Evolutionary conservation across 2,888 invertebrate species (phyloP).

Genomic region (Leptura quadrifasciata): DNA sequence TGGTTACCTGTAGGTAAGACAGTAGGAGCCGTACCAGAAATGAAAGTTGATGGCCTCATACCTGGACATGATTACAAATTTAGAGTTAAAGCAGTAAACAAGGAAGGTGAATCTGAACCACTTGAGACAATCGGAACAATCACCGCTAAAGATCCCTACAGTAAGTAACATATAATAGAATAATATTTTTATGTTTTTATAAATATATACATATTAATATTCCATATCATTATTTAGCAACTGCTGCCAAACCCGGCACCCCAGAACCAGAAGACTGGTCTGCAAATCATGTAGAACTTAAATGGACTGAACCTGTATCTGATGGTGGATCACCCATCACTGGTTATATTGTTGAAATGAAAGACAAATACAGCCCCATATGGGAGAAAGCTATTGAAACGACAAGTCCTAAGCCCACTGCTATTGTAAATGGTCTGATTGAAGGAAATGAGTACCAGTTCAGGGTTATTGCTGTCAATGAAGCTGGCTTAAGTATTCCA

Average conservation of each 20-base stretch:
- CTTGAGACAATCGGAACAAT: slow-evolving; percentile 93
- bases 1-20: slow-evolving; percentile 94
- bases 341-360: slow-evolving; percentile 94
- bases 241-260: slow-evolving; percentile 90
- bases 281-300: slow-evolving; percentile 92
- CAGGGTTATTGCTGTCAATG: slow-evolving; percentile 95
- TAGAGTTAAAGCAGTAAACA: slow-evolving; percentile 94
- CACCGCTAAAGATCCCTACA: slow-evolving; percentile 95
- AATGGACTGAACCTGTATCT: slow-evolving; percentile 91
- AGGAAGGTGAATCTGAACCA: slow-evolving; percentile 97
- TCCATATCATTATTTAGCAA: slow-evolving; percentile 77
- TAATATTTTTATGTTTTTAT: not conserved
- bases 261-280: slow-evolving; percentile 96
- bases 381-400: slow-evolving; percentile 96
- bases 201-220: slow-evolving; percentile 11
- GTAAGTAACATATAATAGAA: slow-evolving; percentile 76
- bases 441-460: slow-evolving; percentile 99
- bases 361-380: slow-evolving; percentile 92
- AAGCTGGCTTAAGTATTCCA: slow-evolving; percentile 95
- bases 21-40: slow-evolving; percentile 85
- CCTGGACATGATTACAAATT: slow-evolving; percentile 97
- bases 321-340: slow-evolving; percentile 97
- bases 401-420: slow-evolving; percentile 83
- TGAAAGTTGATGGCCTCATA: slow-evolving; percentile 91
- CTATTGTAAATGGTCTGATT: slow-evolving; percentile 90